Base-by-base conservation (phyloP, 2,113 vertebrate genomes). In the Phalacrocorax pelagicus region DNA sequence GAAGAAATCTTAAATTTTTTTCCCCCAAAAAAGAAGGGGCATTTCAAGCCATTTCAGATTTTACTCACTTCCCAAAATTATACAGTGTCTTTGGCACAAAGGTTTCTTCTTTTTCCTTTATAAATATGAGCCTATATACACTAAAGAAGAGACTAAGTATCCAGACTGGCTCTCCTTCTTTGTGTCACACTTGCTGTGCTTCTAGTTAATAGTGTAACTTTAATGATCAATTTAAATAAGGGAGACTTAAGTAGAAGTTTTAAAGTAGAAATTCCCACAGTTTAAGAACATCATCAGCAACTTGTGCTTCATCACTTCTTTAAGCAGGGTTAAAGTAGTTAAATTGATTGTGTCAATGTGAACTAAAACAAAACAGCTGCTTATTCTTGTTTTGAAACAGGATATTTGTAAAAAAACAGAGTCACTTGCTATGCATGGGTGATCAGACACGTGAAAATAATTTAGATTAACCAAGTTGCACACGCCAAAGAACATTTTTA, bases 191-290 rank as follows among this genome's bases (percentile, higher is more conserved):
- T 80, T 81, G 63, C 79, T 61, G 75, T 65, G 81, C 49, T 96
- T 94, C 75, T 74, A 95, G 87, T 93, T 97, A 97, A 93, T 84
- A 77, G 32, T 44, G 32, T 47, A 95, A 95, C 63, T 74, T 82
- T 20, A 49, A 74, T 3, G 92, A 96, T 77, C 86, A 95, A 96
- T 97, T 97, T 95, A 95, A 97, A 97, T 94, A 97, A 92, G 42
- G 38, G 75, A 96, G 58, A 95, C 63, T 90, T 84, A 66, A 89
- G 57, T 38, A 89, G 72, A 88, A 94, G 72, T 86, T 90, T 88
- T 91, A 87, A 95, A 61, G 86, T 44, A 94, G 73, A 96, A 97
- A 96, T 80, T 94, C 82, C 66, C 71, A 96, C 46, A 61, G 77
- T 96, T 97, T 81, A 97, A 96, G 81, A 96, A 86, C 65, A 97